Conservation (phyloP, 1,140 invertebrate species). For the Capitella teleta region DNA sequence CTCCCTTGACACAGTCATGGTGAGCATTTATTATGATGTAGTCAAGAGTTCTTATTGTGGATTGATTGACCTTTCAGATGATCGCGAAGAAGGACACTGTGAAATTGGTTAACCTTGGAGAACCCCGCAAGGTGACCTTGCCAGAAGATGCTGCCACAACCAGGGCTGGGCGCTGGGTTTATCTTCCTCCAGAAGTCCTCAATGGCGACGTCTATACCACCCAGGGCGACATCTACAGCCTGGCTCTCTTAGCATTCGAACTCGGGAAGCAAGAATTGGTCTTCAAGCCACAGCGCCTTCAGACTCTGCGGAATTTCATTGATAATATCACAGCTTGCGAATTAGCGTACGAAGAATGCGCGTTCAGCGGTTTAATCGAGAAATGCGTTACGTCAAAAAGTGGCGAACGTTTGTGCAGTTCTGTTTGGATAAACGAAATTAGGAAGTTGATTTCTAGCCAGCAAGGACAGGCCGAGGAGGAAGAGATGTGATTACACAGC, state of each 20-base stretch:
- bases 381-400: neutral
- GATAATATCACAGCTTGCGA: neutral
- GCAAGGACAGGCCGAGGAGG: no score
- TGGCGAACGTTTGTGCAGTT: neutral
- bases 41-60: no score
- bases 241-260: conserved; percentile 20
- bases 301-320: neutral
- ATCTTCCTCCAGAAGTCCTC: conserved; percentile 20
- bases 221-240: conserved; percentile 20
- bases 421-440: neutral
- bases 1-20: conserved; percentile 22
- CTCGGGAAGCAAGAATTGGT: conserved; percentile 3
- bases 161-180: neutral
- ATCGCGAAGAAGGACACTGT: conserved; percentile 13
- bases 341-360: neutral
- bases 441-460: no score
- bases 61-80: no score
- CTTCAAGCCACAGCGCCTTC: neutral
- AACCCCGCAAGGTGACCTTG: conserved; percentile 15
- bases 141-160: neutral
- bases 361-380: neutral
- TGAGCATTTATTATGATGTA: no score
- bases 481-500: no score
- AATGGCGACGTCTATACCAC: conserved; percentile 14
- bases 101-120: conserved; percentile 16